Evolutionary conservation across 2,888 invertebrate genomes (phyloP), one percentile per base, ranked within the genome.

Genomic region (Yponomeuta cagnagella): DNA sequence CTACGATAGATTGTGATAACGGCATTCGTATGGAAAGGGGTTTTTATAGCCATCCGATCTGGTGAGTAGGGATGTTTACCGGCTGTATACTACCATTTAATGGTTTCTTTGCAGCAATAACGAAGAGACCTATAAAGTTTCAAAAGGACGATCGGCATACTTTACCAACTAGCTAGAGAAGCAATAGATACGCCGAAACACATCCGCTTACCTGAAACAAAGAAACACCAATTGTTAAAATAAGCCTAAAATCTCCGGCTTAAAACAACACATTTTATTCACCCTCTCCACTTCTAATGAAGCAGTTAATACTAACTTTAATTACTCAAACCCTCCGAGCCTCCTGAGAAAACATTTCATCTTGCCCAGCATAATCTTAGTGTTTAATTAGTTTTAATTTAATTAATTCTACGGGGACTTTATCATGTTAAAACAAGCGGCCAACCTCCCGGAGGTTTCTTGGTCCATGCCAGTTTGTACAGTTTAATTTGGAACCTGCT

Each of bases 401-500:
- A 69, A 52, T 69, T 52, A 58, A 52, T 52, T 48, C 33, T 15
- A 15, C 6, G 33, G 33, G 48, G 43, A 68, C 48, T 10, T 37
- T 68, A 68, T 43, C 68, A 33, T 68, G n/a, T 68, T 58, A 68
- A 12, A 68, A 68, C 68, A 68, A 68, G 48, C 43, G 33, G 10
- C 33, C 23, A 43, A 37, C 37, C 43, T 37, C 15, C 68, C 68
- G n/a, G 15, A 48, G 68, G 37, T 43, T 37, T 43, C 43, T 48
- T n/a, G 68, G 30, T 12, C 33, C 68, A n/a, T 68, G 30, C 23
- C 48, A 43, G 68, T 68, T 68, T 48, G 33, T 30, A 72, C 70
- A 43, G 70, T 69, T 68, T 70, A 76, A 77, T 76, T 58, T 58
- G 15, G 15, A 58, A 58, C 52, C 52, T 58, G 52, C 52, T 15